phyloP scores from a whole-genome alignment of 2,888 invertebrate genomes.

The Stratiomys singularior region DNA sequence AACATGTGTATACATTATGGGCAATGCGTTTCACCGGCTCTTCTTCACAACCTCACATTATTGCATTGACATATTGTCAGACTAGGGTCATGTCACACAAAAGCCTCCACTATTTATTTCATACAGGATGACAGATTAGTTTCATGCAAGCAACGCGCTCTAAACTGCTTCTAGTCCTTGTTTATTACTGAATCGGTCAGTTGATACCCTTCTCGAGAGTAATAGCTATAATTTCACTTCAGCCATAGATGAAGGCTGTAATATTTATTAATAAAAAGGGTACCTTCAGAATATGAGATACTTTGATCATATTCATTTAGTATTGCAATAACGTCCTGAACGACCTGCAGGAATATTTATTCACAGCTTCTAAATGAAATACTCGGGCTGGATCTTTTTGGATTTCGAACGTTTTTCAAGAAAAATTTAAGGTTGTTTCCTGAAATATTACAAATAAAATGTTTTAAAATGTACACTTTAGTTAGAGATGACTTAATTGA shows the following conservation, averaged over 20 bases:
- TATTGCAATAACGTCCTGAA: not conserved
- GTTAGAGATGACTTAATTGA: no score
- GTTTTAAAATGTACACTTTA: no score
- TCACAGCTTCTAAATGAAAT: not conserved
- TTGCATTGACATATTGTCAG: no score
- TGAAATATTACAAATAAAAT: no score
- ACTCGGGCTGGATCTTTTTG: no score
- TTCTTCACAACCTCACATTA: no score
- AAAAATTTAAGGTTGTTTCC: no score
- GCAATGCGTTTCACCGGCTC: no score
- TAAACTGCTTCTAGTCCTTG: slow-evolving; percentile 38
- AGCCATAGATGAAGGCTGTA: not conserved
- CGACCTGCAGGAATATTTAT: not conserved
- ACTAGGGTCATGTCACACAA: no score
- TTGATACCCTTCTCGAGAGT: slow-evolving; percentile 25
- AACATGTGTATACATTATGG: no score
- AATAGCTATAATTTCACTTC: not conserved
- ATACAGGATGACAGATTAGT: slow-evolving; percentile 36
- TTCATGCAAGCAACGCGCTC: slow-evolving; percentile 46
- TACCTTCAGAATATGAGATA: slow-evolving; percentile 16
- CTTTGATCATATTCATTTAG: slow-evolving; percentile 2
- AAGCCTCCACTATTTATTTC: no score
- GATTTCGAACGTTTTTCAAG: no score
- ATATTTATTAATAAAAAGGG: slow-evolving; percentile 45
- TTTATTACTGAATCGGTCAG: slow-evolving; percentile 45